Conservation (phyloP, 2,113 vertebrate genomes). For the Colinus virginianus region DNA sequence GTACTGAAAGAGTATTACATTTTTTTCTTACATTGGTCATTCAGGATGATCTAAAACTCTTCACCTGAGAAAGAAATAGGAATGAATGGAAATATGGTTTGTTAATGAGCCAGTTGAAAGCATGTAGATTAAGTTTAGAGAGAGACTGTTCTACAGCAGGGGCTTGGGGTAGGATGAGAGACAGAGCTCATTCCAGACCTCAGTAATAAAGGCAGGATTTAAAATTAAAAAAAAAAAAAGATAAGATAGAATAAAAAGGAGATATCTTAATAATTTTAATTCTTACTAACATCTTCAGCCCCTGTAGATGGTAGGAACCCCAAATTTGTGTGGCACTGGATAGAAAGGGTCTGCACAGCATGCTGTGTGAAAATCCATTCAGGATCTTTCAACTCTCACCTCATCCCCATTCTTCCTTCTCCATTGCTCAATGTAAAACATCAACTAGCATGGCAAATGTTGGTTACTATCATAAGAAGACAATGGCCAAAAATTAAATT, state of each 20-base stretch:
- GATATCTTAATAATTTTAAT: neutral
- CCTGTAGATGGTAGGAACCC: neutral
- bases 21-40: neutral
- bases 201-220: neutral
- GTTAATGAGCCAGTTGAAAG: neutral
- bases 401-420: rapidly evolving
- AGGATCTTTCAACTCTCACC: neutral
- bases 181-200: neutral
- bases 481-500: neutral
- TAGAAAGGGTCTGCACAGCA: neutral
- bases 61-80: neutral
- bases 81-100: neutral
- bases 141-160: neutral
- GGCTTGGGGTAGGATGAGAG: rapidly evolving
- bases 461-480: neutral
- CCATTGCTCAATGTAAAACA: neutral
- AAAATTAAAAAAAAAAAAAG: neutral
- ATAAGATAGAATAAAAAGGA: neutral
- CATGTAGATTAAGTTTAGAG: neutral
- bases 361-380: neutral
- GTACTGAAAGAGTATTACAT: neutral
- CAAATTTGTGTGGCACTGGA: neutral
- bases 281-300: neutral
- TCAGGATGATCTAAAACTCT: rapidly evolving
- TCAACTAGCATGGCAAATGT: rapidly evolving